These are phyloP conservation scores for Eclectus roratus DNA, from an alignment of 2,113 vertebrate species.

Conservation along the genomic window DNA sequence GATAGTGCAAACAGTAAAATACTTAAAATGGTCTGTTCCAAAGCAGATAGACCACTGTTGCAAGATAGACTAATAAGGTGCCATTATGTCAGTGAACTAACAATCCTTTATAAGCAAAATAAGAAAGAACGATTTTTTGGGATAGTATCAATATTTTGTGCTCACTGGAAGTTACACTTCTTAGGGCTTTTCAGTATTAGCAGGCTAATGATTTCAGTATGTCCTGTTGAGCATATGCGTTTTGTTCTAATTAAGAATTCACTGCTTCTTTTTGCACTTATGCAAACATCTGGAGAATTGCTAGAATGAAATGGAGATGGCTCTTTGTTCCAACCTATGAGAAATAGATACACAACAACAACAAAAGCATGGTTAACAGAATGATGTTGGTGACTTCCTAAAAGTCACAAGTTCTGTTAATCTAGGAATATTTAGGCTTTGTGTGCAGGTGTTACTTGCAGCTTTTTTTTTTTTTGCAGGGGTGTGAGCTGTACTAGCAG, in stretches of 20 bases:
- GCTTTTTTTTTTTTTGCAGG: neutral
- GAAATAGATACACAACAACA: neutral
- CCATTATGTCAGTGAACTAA: neutral
- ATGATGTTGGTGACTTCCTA: neutral
- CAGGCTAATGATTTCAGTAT: neutral
- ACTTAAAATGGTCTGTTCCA: neutral
- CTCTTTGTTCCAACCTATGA: neutral
- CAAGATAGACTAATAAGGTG: neutral
- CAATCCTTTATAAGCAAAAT: neutral
- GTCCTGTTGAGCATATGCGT: neutral
- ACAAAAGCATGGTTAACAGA: neutral
- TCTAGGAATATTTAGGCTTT: neutral
- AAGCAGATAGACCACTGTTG: neutral
- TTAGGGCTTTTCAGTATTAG: neutral
- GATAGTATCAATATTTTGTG: neutral
- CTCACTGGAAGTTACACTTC: neutral
- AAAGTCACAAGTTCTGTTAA: neutral
- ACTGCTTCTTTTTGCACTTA: neutral
- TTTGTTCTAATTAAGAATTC: neutral
- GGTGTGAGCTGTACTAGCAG: neutral
- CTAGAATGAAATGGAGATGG: neutral
- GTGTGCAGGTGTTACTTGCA: neutral
- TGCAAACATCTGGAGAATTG: neutral
- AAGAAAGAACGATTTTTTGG: neutral
- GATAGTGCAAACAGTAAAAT: neutral